Evolutionary conservation across 2,797 vertebrate species (phyloP), one percentile per base, ranked within the genome.

Genomic region (Melanotaenia boesemani): DNA sequence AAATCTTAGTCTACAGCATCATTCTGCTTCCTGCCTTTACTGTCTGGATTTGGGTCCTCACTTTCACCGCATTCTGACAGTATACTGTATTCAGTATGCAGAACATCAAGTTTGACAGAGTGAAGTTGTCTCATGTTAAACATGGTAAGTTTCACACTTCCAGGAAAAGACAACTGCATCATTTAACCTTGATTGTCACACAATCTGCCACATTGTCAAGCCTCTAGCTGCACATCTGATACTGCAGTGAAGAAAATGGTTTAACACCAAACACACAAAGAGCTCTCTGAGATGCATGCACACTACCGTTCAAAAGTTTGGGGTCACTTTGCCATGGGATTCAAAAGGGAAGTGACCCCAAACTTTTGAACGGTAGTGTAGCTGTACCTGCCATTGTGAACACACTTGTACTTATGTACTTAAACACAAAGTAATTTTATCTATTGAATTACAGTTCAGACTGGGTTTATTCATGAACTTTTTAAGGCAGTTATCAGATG

Each of bases 401-500:
- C 46, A 48, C 20, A 48, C 46, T 48, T n/a, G 32, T 28, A 28
- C 28, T 28, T 28, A 28, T 28, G 28, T 28, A 28, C 28, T 28
- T 28, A 28, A 28, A 28, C 28, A 28, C 28, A 28, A 48, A 20
- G 50, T 22, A 52, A 20, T 22, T 55, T 56, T 56, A 30, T 56
- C 54, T 28, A 26, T 30, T 30, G 26, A 56, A 16, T 55, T 55
- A 55, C 4, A 11, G 1, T 1, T 5, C 28, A 34, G 8, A 8
- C 16, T 18, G 16, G 20, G 20, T 73, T 70, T 0, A 22, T 56
- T 52, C 56, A 44, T 44, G 56, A 58, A 56, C 46, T 59, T 22
- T 62, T 24, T n/a, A 0, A 24, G 41, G 30, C 13, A 50, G 26
- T 26, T 44, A 66, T 70, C 15, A 70, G 70, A 67, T 65, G 1